Conservation (phyloP, 2,888 invertebrate genomes). For the Drosophila putrida region DNA sequence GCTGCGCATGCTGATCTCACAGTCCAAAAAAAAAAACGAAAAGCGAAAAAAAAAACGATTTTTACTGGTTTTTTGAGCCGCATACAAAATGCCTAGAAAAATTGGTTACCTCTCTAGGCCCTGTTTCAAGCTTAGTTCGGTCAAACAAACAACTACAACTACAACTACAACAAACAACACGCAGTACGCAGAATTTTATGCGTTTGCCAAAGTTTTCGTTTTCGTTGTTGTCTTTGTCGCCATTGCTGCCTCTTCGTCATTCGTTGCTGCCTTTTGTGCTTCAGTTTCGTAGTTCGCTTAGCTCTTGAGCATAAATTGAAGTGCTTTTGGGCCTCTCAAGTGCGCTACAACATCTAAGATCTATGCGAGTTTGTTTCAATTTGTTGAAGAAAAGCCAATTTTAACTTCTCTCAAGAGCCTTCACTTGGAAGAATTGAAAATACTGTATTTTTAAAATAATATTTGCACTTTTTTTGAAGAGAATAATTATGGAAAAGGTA, state of each 20-base stretch:
- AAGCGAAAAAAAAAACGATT: background rate
- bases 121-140: constrained; percentile 48
- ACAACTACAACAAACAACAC: constrained; percentile 23
- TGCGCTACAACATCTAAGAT: constrained; percentile 47
- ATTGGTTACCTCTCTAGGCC: constrained; percentile 40
- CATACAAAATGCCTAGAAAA: constrained; percentile 42
- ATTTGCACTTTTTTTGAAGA: background rate
- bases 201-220: constrained; percentile 75
- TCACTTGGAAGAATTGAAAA: background rate
- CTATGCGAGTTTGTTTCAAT: constrained; percentile 1
- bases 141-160: constrained; percentile 54
- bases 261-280: constrained; percentile 52
- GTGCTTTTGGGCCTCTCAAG: constrained; percentile 26
- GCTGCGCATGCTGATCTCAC: constrained; percentile 75
- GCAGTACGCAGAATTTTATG: constrained; percentile 74
- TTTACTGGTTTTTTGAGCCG: constrained; percentile 65
- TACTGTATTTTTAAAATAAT: background rate
- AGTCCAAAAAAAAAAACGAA: constrained; percentile 7
- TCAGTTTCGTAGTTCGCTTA: constrained; percentile 45
- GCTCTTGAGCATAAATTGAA: constrained; percentile 30
- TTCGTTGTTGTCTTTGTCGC: constrained; percentile 47
- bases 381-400: constrained; percentile 7
- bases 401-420: background rate
- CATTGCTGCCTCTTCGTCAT: constrained; percentile 49
- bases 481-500: background rate